These are phyloP conservation scores for Doryteuthis pealeii DNA, from an alignment of 1,140 invertebrate species.

Conservation along the genomic window DNA sequence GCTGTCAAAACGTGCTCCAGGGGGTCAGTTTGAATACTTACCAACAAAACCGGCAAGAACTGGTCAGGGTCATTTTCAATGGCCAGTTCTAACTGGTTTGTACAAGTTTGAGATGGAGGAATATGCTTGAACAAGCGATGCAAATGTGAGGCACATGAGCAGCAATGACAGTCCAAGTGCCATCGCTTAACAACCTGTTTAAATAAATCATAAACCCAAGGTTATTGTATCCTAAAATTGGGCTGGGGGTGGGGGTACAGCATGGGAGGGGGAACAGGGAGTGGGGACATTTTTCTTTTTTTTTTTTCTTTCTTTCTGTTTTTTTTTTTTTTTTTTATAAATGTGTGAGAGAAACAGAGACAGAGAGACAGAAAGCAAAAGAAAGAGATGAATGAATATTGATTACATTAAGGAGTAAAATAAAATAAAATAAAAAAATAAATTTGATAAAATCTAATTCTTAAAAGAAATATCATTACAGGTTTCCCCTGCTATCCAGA, in stretches of 20 bases:
- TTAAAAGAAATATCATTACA: no score
- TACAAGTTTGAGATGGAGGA: conserved; percentile 11
- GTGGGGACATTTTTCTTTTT: no score
- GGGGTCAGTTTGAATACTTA: background rate
- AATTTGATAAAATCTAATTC: no score
- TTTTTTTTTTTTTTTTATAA: no score
- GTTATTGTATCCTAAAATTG: background rate
- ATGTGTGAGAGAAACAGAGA: no score
- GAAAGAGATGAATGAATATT: no score
- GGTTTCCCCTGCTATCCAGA: no score
- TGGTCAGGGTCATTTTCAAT: conserved; percentile 11
- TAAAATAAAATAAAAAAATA: no score
- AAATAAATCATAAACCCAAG: conserved; percentile 6
- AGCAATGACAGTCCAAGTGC: conserved; percentile 1
- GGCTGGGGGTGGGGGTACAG: background rate
- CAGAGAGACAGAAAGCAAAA: no score
- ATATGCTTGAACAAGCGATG: conserved; percentile 8
- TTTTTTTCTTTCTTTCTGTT: no score
- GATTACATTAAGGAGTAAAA: no score
- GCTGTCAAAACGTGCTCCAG: no score
- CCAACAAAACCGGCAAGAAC: conserved; percentile 9
- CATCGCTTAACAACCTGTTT: conserved; percentile 8
- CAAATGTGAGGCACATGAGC: background rate
- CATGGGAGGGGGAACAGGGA: background rate
- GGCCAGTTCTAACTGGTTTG: conserved; percentile 9